phyloP scores from a whole-genome alignment of 2,113 vertebrate genomes.

The Oncorhynchus kisutch region DNA sequence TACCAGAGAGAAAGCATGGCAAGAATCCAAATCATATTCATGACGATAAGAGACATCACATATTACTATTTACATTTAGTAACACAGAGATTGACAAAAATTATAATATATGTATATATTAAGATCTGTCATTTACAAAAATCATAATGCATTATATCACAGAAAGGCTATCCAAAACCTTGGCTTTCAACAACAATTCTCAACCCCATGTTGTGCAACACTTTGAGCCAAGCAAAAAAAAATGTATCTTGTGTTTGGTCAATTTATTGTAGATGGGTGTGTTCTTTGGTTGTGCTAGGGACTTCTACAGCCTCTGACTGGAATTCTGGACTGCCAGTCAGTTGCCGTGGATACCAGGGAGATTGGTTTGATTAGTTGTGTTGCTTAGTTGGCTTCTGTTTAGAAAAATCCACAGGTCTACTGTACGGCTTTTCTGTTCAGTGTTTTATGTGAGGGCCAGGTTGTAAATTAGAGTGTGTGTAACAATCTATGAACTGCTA shows the following conservation, averaged over 20 bases:
- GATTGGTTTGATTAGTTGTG: slow-evolving; percentile 41
- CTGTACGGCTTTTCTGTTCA: not conserved
- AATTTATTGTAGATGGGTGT: slow-evolving; percentile 56
- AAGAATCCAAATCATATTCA: slow-evolving; percentile 69
- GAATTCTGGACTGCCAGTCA: slow-evolving; percentile 27
- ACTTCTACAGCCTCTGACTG: slow-evolving; percentile 35
- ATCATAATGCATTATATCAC: slow-evolving; percentile 66
- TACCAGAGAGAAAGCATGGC: slow-evolving; percentile 69
- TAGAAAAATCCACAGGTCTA: slow-evolving; percentile 10
- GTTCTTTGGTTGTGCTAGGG: slow-evolving; percentile 74
- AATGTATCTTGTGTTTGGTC: slow-evolving; percentile 66
- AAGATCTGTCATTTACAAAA: slow-evolving; percentile 72
- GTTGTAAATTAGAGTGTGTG: slow-evolving; percentile 35
- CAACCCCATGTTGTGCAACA: slow-evolving; percentile 55
- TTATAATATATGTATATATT: slow-evolving; percentile 66
- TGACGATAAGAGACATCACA: slow-evolving; percentile 69
- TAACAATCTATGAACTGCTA: slow-evolving; percentile 37
- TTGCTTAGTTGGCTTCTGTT: slow-evolving; percentile 8
- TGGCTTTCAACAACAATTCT: slow-evolving; percentile 58
- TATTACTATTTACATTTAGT: slow-evolving; percentile 72
- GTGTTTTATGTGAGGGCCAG: not conserved
- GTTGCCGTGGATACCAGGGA: slow-evolving; percentile 39
- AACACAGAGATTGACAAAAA: slow-evolving; percentile 66
- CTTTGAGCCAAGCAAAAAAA: slow-evolving; percentile 45
- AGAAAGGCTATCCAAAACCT: slow-evolving; percentile 67